Evolutionary conservation across 2,888 invertebrate genomes (phyloP).

Genomic region (Tortricodes alternella): DNA sequence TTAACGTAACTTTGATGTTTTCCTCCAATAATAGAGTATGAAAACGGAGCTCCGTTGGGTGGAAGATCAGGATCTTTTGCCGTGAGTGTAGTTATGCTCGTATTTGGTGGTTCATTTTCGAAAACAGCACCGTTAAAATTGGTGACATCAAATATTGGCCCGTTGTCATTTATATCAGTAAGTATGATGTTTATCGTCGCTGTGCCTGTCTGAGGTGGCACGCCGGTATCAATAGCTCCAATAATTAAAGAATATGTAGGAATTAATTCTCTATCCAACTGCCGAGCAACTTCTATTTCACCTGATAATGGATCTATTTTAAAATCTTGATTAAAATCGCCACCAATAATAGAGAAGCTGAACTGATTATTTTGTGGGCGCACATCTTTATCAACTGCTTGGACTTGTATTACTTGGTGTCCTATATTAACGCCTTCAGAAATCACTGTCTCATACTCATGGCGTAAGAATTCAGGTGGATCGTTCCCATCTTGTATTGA

Average conservation of each 20-base stretch:
- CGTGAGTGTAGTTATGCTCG: constrained; percentile 91
- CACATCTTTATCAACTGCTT: constrained; percentile 95
- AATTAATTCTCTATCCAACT: constrained; percentile 91
- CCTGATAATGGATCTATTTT: constrained; percentile 94
- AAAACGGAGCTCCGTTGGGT: constrained; percentile 95
- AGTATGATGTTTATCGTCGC: constrained; percentile 91
- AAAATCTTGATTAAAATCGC: constrained; percentile 91
- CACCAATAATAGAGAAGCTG: constrained; percentile 93
- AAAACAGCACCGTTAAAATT: constrained; percentile 89
- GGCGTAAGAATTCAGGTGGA: constrained; percentile 94
- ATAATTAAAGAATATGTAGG: constrained; percentile 89
- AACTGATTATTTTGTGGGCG: constrained; percentile 95
- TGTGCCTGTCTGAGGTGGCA: constrained; percentile 96
- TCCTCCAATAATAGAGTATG: constrained; percentile 90
- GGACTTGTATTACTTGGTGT: constrained; percentile 88
- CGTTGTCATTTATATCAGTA: constrained; percentile 96
- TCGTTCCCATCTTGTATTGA: constrained; percentile 98
- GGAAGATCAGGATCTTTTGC: constrained; percentile 95
- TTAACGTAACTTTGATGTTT: constrained; percentile 89
- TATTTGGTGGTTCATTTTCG: constrained; percentile 93
- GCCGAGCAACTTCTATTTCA: constrained; percentile 88
- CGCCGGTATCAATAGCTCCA: constrained; percentile 94
- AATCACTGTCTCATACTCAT: constrained; percentile 89
- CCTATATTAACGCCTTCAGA: constrained; percentile 91
- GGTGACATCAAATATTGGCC: constrained; percentile 89